Conservation (phyloP, 2,888 invertebrate species). For the Lottia scabra region DNA sequence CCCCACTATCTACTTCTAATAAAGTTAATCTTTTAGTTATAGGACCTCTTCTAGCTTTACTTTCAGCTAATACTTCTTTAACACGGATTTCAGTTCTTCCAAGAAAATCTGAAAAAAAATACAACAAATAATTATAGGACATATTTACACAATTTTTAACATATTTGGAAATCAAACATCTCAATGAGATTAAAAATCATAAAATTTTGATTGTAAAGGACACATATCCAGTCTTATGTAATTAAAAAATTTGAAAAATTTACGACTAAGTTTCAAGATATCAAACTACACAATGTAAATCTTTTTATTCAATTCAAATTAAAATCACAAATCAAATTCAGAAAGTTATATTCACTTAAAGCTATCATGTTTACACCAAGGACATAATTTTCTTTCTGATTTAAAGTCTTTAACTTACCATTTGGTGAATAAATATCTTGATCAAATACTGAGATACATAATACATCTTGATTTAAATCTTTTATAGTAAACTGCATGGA, state of each 20-base stretch:
- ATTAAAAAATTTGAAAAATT: too few relatives aligned
- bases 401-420: conserved; percentile 70
- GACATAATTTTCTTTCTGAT: too few relatives aligned
- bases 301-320: too few relatives aligned
- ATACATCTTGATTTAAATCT: conserved; percentile 77
- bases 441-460: conserved; percentile 80
- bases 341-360: not conserved
- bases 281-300: too few relatives aligned
- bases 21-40: conserved; percentile 77
- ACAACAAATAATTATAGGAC: too few relatives aligned
- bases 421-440: conserved; percentile 80
- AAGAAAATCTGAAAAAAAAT: conserved; percentile 75
- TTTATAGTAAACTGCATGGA: conserved; percentile 83
- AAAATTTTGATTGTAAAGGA: too few relatives aligned
- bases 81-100: conserved; percentile 80
- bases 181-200: too few relatives aligned
- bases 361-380: not conserved
- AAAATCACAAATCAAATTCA: too few relatives aligned
- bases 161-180: too few relatives aligned
- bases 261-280: too few relatives aligned
- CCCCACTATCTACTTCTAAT: conserved; percentile 79
- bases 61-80: conserved; percentile 75
- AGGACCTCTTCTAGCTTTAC: conserved; percentile 74
- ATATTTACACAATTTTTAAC: too few relatives aligned
- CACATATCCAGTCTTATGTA: too few relatives aligned